Base-by-base conservation (phyloP, 2,797 vertebrate genomes). In the Steatocranus sp. region DNA sequence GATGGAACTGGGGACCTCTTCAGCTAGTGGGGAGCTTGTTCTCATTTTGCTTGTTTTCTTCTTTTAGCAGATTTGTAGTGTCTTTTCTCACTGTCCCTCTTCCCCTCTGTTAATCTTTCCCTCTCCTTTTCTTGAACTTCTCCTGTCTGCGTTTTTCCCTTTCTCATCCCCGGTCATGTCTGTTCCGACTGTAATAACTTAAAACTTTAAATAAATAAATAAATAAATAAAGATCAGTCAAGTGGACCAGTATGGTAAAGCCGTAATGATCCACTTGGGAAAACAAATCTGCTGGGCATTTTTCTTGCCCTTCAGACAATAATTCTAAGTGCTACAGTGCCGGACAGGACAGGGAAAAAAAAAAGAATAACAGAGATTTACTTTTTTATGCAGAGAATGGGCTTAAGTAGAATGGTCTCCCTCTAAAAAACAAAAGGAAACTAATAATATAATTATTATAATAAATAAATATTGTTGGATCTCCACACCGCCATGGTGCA, bases 321-420 rank as follows among this genome's bases (percentile, higher is more conserved):
- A 61, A 58, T 61, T 61, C 27, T 58, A 11, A 61, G 4, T 61
- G 56, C 56, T 61, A 1, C 56, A 61, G 30, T 34, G 56, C 10
- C 0, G 0, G 6, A 34, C 30, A 34, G 17, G 56, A 61, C 56
- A 61, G 17, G 17, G 3, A 1, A 0, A 0, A 7, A 15, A 50
- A 58, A 56, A 61, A 58, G 18, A 43, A 68, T 6, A 68, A 68
- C 20, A 15, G 23, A 43, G 36, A 23, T 43, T 4, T 43, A 25
- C 8, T 4, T 41, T 41, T 43, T 5, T 68, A 25, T 43, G 23
- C 23, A 68, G 23, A 17, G 38, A 17, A 68, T 25, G 8, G 15
- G 23, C 3, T 41, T 23, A 25, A 17, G 36, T 68, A 11, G n/a
- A 68, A 68, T 43, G 38, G 14, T 43, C 36, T 41, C 61, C 2